phyloP scores from a whole-genome alignment of 2,797 vertebrate species.

The Xerus rutilus region DNA sequence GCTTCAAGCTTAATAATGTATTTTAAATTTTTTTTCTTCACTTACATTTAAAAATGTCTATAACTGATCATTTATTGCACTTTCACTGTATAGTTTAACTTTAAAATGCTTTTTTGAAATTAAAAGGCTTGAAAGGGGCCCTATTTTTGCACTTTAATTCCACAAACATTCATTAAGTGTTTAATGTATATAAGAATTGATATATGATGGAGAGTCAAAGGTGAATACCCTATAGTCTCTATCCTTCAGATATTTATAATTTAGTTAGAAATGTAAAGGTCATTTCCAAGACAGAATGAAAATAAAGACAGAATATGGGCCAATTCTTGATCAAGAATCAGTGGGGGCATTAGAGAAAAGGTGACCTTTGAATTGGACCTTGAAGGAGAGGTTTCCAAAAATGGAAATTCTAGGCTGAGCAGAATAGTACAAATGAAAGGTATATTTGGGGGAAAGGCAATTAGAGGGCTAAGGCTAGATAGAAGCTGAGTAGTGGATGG shows the following conservation, averaged over 20 bases:
- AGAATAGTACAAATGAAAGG: background rate
- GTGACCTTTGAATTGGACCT: conserved; percentile 20
- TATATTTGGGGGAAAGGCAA: background rate
- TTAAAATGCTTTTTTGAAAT: conserved; percentile 59
- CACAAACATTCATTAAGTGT: background rate
- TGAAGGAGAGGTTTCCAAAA: conserved; percentile 42
- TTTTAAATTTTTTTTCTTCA: background rate
- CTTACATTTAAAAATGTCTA: conserved; percentile 63
- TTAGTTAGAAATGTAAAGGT: conserved; percentile 32
- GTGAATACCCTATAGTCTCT: background rate
- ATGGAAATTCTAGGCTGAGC: background rate
- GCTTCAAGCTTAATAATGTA: conserved; percentile 57
- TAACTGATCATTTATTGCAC: conserved; percentile 8
- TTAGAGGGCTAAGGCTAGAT: background rate
- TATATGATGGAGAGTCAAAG: background rate
- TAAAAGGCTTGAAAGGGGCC: background rate
- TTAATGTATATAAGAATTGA: background rate
- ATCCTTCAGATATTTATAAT: conserved; percentile 24
- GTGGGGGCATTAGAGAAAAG: background rate
- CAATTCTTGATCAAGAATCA: background rate
- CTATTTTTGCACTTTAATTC: conserved; percentile 37
- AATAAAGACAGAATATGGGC: background rate
- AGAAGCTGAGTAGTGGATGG: background rate
- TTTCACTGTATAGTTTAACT: conserved; percentile 43
- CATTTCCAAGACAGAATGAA: conserved; percentile 5